Evolutionary conservation across 2,113 vertebrate genomes (phyloP).

Genomic region (Thinocorus orbignyianus): DNA sequence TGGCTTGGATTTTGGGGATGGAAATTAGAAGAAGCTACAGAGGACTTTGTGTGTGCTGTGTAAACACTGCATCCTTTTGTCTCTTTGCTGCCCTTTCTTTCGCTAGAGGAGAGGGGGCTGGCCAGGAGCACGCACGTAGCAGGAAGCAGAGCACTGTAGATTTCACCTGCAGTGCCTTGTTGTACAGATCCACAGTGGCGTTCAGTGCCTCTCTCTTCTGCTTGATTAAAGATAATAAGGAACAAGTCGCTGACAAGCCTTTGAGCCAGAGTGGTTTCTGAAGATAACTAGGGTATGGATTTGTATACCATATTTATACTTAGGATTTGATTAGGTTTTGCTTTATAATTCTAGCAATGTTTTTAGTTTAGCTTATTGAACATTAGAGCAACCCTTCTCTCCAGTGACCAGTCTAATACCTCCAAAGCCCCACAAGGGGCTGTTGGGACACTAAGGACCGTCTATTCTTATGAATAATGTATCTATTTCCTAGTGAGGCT

Average conservation of each 20-base stretch:
- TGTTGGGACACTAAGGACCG: conserved; percentile 51
- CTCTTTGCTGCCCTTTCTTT: neutral
- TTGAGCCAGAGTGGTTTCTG: conserved; percentile 44
- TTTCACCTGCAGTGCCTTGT: conserved; percentile 25
- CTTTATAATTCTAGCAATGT: neutral
- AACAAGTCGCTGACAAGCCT: neutral
- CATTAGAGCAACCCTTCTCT: conserved; percentile 5
- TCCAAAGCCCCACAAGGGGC: neutral
- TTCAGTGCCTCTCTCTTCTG: neutral
- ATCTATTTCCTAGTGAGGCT: conserved; percentile 44
- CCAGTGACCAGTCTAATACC: conserved; percentile 19
- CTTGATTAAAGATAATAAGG: conserved; percentile 50
- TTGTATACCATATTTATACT: conserved; percentile 32
- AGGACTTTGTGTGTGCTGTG: neutral
- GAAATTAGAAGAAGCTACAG: neutral
- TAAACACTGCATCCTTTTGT: conserved; percentile 3
- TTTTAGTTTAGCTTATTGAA: conserved; percentile 40
- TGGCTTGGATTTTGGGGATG: neutral
- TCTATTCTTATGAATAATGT: conserved; percentile 62
- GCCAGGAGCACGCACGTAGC: accelerated
- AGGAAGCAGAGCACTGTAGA: neutral
- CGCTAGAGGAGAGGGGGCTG: accelerated
- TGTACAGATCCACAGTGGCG: neutral
- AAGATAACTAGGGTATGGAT: conserved; percentile 44
- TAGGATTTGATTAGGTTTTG: conserved; percentile 48